Evolutionary conservation across 2,888 invertebrate genomes (phyloP).

Genomic region (Anthophora plumipes): DNA sequence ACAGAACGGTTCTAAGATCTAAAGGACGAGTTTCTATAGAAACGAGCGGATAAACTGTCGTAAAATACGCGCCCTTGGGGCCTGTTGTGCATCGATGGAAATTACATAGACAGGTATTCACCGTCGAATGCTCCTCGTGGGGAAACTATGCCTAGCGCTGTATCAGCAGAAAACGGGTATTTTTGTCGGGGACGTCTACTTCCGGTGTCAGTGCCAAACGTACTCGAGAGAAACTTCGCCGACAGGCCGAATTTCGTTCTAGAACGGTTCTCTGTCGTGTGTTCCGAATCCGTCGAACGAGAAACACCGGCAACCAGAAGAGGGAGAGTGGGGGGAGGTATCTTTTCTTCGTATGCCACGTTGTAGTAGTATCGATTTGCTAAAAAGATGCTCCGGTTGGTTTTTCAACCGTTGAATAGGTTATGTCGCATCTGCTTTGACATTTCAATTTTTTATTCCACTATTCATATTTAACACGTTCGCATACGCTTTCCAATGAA

Average conservation of each 20-base stretch:
- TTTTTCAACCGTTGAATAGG: not conserved
- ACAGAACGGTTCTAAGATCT: too few species aligned
- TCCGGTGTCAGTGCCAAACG: conserved; percentile 43
- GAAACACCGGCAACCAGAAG: conserved; percentile 14
- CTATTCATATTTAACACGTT: not conserved
- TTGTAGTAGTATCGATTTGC: conserved; percentile 3
- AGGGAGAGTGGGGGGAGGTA: too few species aligned
- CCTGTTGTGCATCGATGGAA: conserved; percentile 4
- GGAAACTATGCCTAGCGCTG: conserved; percentile 33
- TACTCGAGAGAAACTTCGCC: conserved; percentile 23
- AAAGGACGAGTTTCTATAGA: too few species aligned
- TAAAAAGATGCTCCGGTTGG: not conserved
- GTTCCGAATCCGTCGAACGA: conserved; percentile 12
- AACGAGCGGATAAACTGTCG: not conserved
- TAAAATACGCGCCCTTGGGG: not conserved
- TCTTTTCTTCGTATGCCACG: conserved; percentile 8
- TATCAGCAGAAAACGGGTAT: conserved; percentile 38
- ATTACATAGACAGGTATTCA: conserved; percentile 20
- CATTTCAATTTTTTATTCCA: not conserved
- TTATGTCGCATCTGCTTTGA: not conserved
- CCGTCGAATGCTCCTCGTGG: conserved; percentile 17
- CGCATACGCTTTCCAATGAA: not conserved
- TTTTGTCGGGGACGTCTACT: conserved; percentile 40
- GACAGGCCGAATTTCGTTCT: conserved; percentile 36
- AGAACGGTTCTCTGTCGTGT: conserved; percentile 6